Evolutionary conservation across 2,113 vertebrate genomes (phyloP).

Genomic region (Cinclus cinclus): DNA sequence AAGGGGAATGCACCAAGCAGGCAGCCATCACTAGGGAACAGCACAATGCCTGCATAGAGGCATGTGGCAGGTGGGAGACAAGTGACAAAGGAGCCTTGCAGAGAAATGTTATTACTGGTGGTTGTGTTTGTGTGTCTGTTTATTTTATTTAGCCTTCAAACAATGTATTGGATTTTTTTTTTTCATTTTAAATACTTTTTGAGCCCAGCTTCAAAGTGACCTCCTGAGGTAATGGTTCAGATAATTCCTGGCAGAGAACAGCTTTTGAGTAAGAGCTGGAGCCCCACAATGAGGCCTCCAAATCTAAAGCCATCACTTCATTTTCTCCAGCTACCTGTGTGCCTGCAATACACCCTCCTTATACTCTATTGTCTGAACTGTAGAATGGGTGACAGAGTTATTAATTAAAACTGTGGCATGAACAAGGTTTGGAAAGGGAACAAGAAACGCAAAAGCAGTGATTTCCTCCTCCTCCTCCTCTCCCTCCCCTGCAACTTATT

Average conservation of each 20-base stretch:
- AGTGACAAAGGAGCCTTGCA: not conserved
- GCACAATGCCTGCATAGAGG: rapidly evolving
- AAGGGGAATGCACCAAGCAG: not conserved
- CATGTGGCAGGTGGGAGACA: not conserved
- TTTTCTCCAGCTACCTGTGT: not conserved
- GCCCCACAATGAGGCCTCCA: not conserved
- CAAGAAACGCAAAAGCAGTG: not conserved
- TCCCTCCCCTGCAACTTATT: slow-evolving; percentile 17
- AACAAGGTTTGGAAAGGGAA: slow-evolving; percentile 16
- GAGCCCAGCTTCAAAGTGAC: not conserved
- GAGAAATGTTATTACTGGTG: not conserved
- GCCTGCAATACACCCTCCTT: slow-evolving; percentile 12
- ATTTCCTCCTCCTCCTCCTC: slow-evolving; percentile 19
- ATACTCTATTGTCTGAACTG: slow-evolving; percentile 5
- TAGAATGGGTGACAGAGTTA: slow-evolving; percentile 2
- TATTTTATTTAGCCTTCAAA: not conserved
- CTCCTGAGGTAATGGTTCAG: not conserved
- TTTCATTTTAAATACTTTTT: not conserved
- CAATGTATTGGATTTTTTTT: not conserved
- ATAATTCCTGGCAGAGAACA: slow-evolving; percentile 19
- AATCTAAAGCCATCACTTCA: slow-evolving; percentile 25
- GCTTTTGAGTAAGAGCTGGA: slow-evolving; percentile 7
- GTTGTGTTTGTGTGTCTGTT: not conserved
- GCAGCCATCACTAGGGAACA: not conserved
- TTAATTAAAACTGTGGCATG: slow-evolving; percentile 33